phyloP scores from a whole-genome alignment of 2,888 invertebrate species.

The Drosophila fulvimacula region DNA sequence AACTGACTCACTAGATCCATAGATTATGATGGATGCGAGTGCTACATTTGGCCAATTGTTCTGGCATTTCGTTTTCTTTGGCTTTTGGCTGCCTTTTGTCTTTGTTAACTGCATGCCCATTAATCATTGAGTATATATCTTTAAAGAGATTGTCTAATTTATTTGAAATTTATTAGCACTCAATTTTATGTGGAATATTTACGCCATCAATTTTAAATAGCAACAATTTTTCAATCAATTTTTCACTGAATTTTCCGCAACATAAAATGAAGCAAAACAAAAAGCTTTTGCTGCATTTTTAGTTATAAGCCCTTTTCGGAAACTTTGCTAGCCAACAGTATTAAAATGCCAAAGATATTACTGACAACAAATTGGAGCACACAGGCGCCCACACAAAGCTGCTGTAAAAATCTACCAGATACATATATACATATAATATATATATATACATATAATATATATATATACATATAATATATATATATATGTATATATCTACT shows the following conservation, averaged over 20 bases:
- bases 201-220: constrained; percentile 37
- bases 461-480: constrained; percentile 21
- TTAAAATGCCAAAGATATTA: constrained; percentile 38
- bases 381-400: constrained; percentile 42
- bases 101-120: constrained; percentile 58
- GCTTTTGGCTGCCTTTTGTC: constrained; percentile 15
- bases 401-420: constrained; percentile 34
- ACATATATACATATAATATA: background rate
- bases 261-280: background rate
- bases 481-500: constrained; percentile 7
- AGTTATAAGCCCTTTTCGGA: constrained; percentile 13
- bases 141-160: constrained; percentile 37
- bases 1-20: constrained; percentile 26
- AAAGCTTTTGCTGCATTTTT: constrained; percentile 2
- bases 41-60: constrained; percentile 68
- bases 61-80: background rate
- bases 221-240: constrained; percentile 24
- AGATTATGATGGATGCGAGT: constrained; percentile 68
- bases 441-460: constrained; percentile 8
- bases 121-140: constrained; percentile 49
- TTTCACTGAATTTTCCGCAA: background rate
- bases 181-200: constrained; percentile 56
- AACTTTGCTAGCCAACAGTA: constrained; percentile 32
- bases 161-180: constrained; percentile 68
- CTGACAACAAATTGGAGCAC: constrained; percentile 36